Conservation (phyloP, 92 coral and sea anemone genomes). For the Chrysogorgia sp. region DNA sequence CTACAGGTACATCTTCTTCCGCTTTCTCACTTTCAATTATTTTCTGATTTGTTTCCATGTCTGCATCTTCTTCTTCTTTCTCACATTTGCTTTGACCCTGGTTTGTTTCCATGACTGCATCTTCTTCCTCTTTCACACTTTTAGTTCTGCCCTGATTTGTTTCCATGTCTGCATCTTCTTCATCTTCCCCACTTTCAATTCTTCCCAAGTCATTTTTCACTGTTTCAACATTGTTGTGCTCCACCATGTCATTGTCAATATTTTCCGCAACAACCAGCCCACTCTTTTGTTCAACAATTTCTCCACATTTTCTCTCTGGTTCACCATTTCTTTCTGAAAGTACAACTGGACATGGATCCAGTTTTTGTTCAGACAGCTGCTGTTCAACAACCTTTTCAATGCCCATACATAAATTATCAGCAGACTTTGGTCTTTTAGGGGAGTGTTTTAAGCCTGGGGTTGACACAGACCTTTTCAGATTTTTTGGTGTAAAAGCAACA, state of each 20-base stretch:
- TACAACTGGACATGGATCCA: neutral
- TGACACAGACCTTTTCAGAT: slow-evolving; percentile 1
- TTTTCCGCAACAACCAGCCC: neutral
- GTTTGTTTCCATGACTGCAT: neutral
- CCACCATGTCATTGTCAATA: slow-evolving; percentile 1
- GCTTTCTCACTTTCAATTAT: neutral
- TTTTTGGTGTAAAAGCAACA: neutral
- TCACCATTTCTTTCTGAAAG: neutral
- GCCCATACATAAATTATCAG: too few species aligned
- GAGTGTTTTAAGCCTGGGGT: slow-evolving; percentile 1
- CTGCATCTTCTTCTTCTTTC: neutral
- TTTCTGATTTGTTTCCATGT: slow-evolving; percentile 8
- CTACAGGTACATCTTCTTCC: neutral
- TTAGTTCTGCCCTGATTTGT: too few species aligned
- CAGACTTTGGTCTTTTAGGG: slow-evolving; percentile 19
- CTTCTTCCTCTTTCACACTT: neutral
- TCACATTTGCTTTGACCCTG: neutral
- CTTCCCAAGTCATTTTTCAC: slow-evolving; percentile 19
- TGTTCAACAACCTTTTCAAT: neutral
- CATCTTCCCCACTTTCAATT: slow-evolving; percentile 1
- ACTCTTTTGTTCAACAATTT: neutral
- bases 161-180: neutral
- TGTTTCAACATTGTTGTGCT: neutral
- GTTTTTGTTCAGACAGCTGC: slow-evolving; percentile 21
- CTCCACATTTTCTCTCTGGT: neutral